Evolutionary conservation across 1,140 invertebrate species (phyloP).

Genomic region (Caenorhabditis briggsae): DNA sequence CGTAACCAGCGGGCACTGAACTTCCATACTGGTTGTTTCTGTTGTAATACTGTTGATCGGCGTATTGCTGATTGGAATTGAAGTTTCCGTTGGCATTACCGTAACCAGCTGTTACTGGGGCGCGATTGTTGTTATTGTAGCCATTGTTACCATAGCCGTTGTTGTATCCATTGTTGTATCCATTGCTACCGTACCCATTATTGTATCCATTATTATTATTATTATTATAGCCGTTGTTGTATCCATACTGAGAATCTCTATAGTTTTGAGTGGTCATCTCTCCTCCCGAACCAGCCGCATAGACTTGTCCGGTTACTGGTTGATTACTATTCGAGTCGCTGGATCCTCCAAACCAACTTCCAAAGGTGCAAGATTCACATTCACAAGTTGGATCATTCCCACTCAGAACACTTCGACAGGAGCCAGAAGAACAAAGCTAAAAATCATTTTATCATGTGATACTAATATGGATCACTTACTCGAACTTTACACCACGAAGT

Average conservation of each 20-base stretch:
- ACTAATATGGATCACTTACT: neutral
- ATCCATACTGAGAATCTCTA: neutral
- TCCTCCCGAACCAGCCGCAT: slow-evolving; percentile 14
- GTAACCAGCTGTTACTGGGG: neutral
- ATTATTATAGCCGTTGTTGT: neutral
- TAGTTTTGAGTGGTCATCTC: slow-evolving; percentile 15
- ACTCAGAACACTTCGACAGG: slow-evolving; percentile 7
- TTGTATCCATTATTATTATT: slow-evolving; percentile 24
- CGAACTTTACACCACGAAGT: slow-evolving; percentile 46
- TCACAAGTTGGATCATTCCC: slow-evolving; percentile 23
- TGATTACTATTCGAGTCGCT: slow-evolving; percentile 37
- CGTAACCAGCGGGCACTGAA: neutral
- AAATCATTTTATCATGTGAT: no score
- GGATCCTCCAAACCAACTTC: slow-evolving; percentile 26
- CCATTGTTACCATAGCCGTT: neutral
- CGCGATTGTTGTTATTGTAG: neutral
- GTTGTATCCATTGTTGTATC: slow-evolving; percentile 21
- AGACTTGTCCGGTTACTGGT: slow-evolving; percentile 4
- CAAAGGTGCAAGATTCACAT: slow-evolving; percentile 41
- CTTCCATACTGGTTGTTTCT: slow-evolving; percentile 8
- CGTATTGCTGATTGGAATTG: slow-evolving; percentile 38
- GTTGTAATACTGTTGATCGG: slow-evolving; percentile 29
- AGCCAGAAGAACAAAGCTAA: slow-evolving; percentile 30
- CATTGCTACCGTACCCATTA: neutral
- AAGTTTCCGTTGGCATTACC: slow-evolving; percentile 17